These are phyloP conservation scores for Cylindroiulus punctatus DNA, from an alignment of 2,888 invertebrate species.

Conservation along the genomic window DNA sequence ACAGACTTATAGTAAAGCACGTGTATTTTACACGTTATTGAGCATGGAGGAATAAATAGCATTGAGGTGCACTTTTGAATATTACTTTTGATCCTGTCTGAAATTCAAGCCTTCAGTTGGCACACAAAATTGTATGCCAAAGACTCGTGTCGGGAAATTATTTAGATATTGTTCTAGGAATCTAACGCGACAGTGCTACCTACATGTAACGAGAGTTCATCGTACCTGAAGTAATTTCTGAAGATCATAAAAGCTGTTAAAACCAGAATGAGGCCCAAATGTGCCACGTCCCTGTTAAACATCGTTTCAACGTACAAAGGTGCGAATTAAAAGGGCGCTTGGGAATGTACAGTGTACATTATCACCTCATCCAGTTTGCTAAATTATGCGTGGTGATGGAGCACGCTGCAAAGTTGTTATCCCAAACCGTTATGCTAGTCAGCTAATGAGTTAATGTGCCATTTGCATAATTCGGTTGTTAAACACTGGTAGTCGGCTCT, in stretches of 20 bases:
- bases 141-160: neutral
- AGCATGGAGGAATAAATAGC: no score
- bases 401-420: neutral
- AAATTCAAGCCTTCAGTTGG: no score
- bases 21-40: no score
- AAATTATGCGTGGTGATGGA: neutral
- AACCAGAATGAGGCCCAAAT: conserved; percentile 1
- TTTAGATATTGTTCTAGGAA: neutral
- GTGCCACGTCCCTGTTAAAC: neutral
- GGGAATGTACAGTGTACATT: neutral
- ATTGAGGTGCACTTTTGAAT: no score
- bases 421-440: neutral
- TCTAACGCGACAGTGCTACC: neutral
- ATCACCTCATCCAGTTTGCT: neutral
- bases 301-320: neutral
- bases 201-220: neutral
- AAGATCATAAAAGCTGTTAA: neutral
- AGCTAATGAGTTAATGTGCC: neutral
- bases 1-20: no score
- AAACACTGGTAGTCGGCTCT: neutral
- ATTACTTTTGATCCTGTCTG: no score
- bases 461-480: neutral
- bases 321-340: neutral
- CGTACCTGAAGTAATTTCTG: neutral
- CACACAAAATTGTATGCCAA: no score